These are phyloP conservation scores for Emydoidea blandingii DNA, from an alignment of 2,797 vertebrate species.

Conservation along the genomic window DNA sequence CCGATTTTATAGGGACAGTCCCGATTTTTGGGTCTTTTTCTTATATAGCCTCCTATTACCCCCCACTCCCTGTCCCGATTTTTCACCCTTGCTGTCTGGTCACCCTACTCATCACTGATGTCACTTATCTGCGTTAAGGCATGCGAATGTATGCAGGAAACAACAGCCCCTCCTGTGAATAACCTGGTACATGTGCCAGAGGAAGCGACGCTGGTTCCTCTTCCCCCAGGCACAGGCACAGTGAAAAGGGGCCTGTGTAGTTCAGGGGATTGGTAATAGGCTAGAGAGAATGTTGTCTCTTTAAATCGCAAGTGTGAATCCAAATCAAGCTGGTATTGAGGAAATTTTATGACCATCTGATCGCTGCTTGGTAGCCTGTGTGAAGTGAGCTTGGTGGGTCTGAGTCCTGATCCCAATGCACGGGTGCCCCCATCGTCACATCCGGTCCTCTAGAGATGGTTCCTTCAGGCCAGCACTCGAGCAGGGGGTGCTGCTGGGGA, in stretches of 20 bases:
- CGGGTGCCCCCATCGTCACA: background rate
- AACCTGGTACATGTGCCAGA: slow-evolving; percentile 31
- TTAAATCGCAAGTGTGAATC: background rate
- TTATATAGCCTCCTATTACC: too few species aligned
- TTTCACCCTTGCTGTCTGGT: too few species aligned
- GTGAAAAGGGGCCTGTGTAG: background rate
- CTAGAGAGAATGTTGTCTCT: background rate
- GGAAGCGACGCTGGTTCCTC: slow-evolving; percentile 31
- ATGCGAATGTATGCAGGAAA: slow-evolving; percentile 5
- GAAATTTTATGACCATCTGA: background rate
- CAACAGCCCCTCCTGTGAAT: background rate
- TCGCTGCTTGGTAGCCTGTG: background rate
- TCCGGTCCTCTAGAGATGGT: background rate
- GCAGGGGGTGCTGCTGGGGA: background rate
- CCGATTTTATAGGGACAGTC: too few species aligned
- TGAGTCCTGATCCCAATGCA: background rate
- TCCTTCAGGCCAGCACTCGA: background rate
- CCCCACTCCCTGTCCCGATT: too few species aligned
- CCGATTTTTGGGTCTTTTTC: too few species aligned
- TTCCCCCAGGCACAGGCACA: background rate
- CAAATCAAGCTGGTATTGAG: background rate
- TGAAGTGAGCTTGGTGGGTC: background rate
- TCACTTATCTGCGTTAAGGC: background rate
- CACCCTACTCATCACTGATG: background rate
- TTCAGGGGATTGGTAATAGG: background rate